Conservation (phyloP, 2,797 vertebrate genomes). For the Neosilurus mollespiculum region DNA sequence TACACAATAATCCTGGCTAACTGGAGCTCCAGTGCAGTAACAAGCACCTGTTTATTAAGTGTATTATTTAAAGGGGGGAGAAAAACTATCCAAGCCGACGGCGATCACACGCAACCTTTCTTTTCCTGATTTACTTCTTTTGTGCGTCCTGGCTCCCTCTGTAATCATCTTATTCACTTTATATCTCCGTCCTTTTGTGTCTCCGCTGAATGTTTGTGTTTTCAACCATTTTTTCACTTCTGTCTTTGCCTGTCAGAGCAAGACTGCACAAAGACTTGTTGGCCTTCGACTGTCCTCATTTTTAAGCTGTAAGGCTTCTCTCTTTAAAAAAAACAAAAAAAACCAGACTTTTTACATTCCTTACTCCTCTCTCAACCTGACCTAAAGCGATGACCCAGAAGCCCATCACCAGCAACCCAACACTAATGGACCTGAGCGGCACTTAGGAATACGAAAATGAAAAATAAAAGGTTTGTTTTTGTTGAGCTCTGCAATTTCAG, state of each 20-base stretch:
- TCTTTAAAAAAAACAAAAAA: not conserved
- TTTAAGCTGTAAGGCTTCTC: not conserved
- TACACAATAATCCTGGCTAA: constrained; percentile 47
- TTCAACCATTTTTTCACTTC: constrained; percentile 25
- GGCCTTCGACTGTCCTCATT: not conserved
- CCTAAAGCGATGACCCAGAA: constrained; percentile 21
- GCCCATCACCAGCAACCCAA: constrained; percentile 31
- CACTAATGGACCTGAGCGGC: constrained; percentile 42
- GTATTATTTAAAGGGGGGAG: constrained; percentile 36
- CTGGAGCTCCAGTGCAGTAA: constrained; percentile 47
- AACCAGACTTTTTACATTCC: constrained; percentile 5
- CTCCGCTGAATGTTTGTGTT: constrained; percentile 18
- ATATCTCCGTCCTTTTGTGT: constrained; percentile 22
- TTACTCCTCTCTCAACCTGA: not conserved
- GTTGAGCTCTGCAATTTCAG: constrained; percentile 43
- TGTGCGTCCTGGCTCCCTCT: not conserved
- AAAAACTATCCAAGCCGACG: not conserved
- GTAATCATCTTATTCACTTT: constrained; percentile 26
- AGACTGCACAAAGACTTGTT: not conserved
- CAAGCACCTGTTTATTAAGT: constrained; percentile 58
- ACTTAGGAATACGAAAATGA: constrained; percentile 27
- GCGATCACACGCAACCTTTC: constrained; percentile 48
- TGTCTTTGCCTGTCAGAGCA: constrained; percentile 50
- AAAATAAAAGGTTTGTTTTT: constrained; percentile 29
- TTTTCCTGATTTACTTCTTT: constrained; percentile 41